A percentile compares a stretch with the other conserved stretches of the same genome.
phyloP scores from a whole-genome alignment of 2,888 invertebrate genomes.

The Amphimallon solstitiale region DNA sequence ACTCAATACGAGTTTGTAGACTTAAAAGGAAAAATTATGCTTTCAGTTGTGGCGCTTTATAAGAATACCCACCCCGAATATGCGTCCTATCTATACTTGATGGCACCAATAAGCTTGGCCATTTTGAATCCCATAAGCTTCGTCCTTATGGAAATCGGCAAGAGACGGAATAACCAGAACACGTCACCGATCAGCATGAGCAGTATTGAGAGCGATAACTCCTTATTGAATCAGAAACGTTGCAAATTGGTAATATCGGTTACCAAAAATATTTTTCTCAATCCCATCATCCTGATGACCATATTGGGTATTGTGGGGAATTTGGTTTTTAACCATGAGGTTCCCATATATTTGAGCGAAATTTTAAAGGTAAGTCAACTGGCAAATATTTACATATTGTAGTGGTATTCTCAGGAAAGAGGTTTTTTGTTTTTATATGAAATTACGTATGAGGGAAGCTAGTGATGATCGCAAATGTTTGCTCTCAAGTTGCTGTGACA shows the following conservation, averaged over 20 bases:
- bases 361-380: constrained; percentile 75
- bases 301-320: constrained; percentile 89
- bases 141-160: constrained; percentile 82
- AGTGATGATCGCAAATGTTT: too few species aligned
- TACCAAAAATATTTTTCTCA: constrained; percentile 79
- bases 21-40: constrained; percentile 3
- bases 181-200: constrained; percentile 49
- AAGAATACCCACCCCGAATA: constrained; percentile 88
- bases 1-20: too few species aligned
- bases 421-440: too few species aligned
- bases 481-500: too few species aligned
- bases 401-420: too few species aligned
- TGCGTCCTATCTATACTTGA: constrained; percentile 87
- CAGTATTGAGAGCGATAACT: constrained; percentile 46
- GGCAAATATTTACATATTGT: background rate
- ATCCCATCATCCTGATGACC: constrained; percentile 94
- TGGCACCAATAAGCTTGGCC: constrained; percentile 93
- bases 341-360: constrained; percentile 80
- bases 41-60: constrained; percentile 86
- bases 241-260: constrained; percentile 59
- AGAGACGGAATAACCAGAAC: constrained; percentile 63
- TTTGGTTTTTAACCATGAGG: constrained; percentile 78
- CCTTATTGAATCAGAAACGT: constrained; percentile 53
- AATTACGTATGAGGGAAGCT: too few species aligned
- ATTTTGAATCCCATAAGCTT: constrained; percentile 93